A percentile compares a stretch with the other conserved stretches of the same genome.
Conservation (phyloP, 2,113 vertebrate species). For the Crocuta crocuta region DNA sequence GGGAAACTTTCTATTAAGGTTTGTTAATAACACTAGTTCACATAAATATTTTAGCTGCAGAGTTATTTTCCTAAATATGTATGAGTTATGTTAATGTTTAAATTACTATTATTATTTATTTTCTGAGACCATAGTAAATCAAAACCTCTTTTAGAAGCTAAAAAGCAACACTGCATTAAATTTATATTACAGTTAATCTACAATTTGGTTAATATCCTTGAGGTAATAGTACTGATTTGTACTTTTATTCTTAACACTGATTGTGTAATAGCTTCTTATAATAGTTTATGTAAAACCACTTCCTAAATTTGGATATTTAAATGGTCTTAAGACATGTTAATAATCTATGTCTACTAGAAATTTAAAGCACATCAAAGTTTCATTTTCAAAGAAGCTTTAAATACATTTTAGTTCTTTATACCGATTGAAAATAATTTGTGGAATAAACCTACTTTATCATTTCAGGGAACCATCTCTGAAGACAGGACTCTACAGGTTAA, state of each 20-base stretch:
- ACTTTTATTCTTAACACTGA: background rate
- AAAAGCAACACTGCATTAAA: background rate
- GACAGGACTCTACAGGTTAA: background rate
- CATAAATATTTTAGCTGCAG: background rate
- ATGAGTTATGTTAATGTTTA: background rate
- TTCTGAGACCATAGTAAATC: background rate
- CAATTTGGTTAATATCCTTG: background rate
- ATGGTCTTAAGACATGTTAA: background rate
- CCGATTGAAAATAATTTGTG: background rate
- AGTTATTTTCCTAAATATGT: background rate
- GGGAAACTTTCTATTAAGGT: background rate
- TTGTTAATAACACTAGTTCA: background rate
- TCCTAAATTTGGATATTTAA: background rate
- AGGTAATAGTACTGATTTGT: background rate
- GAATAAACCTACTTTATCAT: background rate
- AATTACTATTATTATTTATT: conserved; percentile 8
- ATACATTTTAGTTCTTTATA: background rate
- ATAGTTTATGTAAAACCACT: background rate
- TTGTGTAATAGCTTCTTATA: background rate
- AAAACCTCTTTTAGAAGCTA: background rate
- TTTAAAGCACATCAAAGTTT: background rate
- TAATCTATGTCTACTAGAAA: background rate
- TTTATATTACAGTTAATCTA: background rate
- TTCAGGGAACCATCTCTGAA: background rate
- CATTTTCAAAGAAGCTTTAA: background rate